Evolutionary conservation across 1,140 invertebrate species (phyloP), one percentile per base, ranked within the genome.

Genomic region (Drosophila equinoxialis): DNA sequence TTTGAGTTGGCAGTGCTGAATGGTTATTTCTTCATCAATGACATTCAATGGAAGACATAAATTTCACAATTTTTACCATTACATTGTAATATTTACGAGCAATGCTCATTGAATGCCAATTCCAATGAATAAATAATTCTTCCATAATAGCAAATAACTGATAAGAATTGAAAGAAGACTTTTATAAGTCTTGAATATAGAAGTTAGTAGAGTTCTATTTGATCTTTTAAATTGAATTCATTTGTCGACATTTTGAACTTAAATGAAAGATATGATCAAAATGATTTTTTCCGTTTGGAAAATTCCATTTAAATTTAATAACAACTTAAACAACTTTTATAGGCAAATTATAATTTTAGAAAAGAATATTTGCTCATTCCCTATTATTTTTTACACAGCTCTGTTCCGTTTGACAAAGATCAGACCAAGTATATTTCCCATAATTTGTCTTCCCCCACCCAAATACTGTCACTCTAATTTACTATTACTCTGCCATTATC

Each of bases 401-500:
- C 26, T 26, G 5, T 4, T 26, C 26, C 26, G 26, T 6, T 30
- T 30, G 30, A 30, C 30, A 30, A 26, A 30, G 30, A 30, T 30
- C 30, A 30, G 30, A 5, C 30, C 6, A 30, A 6, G 8, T 48
- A 37, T 26, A 68, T 74, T 67, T 58, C 13, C 58, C 39, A 64
- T 39, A 20, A 48, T 37, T 60, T 20, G 23, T 55, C 17, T 61
- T 10, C 37, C 59, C 48, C 74, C 37, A 5, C 30, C 30, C 30
- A 30, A 3, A 1, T 30, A 30, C 11, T 73, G 65, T 68, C 79
- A 68, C 6, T 57, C 65, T 70, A 77, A 41, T 69, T 42, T 45
- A n/a, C 20, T 30, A 30, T 30, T 30, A 30, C 30, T 30, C 30
- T 6, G 30, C 30, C 30, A 45, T 26, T 35, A 57, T 45, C 60